Conservation (phyloP, 1,140 invertebrate genomes). For the Cydia fagiglandana region DNA sequence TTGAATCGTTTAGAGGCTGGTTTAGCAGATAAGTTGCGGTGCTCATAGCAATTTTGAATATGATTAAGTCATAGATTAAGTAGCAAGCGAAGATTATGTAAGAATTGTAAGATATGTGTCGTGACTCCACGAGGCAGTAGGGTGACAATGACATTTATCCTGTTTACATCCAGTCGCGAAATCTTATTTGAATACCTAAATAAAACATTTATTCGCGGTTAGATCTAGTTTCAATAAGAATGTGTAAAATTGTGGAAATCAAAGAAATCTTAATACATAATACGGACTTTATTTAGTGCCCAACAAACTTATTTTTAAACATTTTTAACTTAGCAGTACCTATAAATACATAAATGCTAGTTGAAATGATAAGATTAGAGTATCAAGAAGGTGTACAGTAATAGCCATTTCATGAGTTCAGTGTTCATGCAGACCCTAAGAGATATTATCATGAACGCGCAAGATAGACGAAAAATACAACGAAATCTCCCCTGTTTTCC, state of each 20-base stretch:
- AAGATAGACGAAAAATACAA: neutral
- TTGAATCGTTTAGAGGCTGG: slow-evolving; percentile 13
- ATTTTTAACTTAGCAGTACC: too few relatives aligned
- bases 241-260: neutral
- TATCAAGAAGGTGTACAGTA: too few relatives aligned
- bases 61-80: slow-evolving; percentile 21
- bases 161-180: neutral
- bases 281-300: neutral
- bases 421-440: neutral
- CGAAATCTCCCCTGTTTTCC: neutral
- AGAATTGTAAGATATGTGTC: neutral
- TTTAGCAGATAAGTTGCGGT: neutral
- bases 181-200: neutral
- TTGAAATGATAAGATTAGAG: too few relatives aligned
- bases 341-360: too few relatives aligned
- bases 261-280: neutral
- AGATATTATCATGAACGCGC: neutral
- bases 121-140: slow-evolving; percentile 4
- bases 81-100: neutral
- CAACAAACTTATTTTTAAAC: too few relatives aligned
- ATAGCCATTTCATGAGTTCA: too few relatives aligned
- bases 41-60: slow-evolving; percentile 4
- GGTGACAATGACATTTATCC: neutral
- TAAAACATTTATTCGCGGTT: neutral
- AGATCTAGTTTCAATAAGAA: neutral